phyloP scores from a whole-genome alignment of 2,113 vertebrate species.

The Etheostoma cragini region DNA sequence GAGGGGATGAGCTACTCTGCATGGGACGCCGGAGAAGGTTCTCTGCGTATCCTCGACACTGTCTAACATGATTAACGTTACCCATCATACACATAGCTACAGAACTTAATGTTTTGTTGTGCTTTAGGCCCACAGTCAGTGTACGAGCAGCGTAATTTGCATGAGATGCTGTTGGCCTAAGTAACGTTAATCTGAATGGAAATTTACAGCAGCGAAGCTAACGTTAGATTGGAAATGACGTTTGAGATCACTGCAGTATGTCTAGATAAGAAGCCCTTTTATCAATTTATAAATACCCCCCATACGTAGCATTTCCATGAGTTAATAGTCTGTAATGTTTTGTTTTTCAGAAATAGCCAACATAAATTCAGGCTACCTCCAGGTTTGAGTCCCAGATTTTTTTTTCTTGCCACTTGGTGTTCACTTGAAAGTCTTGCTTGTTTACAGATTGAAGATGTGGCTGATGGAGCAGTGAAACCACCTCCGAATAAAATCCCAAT shows the following conservation, averaged over 20 bases:
- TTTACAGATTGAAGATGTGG: slow-evolving; percentile 95
- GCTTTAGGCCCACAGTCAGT: not conserved
- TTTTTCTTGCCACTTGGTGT: not conserved
- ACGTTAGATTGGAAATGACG: slow-evolving; percentile 42
- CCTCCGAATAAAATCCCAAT: slow-evolving; percentile 98
- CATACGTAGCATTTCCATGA: not conserved
- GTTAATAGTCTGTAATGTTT: not conserved
- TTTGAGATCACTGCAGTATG: not conserved
- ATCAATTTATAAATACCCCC: not conserved
- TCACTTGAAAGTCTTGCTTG: slow-evolving; percentile 2
- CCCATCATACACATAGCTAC: not conserved
- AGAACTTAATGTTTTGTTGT: not conserved
- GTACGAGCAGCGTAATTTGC: not conserved
- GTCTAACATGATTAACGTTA: slow-evolving; percentile 11
- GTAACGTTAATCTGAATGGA: slow-evolving; percentile 23
- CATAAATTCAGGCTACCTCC: not conserved
- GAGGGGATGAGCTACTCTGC: slow-evolving; percentile 61
- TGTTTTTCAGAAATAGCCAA: not conserved
- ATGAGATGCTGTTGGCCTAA: slow-evolving; percentile 59
- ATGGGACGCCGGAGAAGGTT: slow-evolving; percentile 63
- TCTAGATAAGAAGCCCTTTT: not conserved
- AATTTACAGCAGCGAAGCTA: slow-evolving; percentile 37
- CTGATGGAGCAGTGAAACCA: slow-evolving; percentile 97
- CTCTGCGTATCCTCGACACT: slow-evolving; percentile 45
- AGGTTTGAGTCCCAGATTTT: not conserved